Base-by-base conservation (phyloP, 2,797 vertebrate genomes). In the Mallotus villosus region DNA sequence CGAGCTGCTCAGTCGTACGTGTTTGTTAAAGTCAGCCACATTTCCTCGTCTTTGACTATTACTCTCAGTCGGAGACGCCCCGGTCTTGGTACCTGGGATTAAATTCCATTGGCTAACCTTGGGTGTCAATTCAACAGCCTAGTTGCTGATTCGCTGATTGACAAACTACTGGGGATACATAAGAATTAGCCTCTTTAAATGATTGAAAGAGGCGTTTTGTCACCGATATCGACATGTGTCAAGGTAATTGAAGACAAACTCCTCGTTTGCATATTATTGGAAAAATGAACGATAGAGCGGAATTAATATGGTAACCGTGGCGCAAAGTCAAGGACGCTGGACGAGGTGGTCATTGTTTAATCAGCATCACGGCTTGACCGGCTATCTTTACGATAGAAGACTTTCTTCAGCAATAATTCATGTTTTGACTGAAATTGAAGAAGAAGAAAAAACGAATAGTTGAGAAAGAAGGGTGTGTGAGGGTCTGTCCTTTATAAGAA, bases 21-120 rank as follows among this genome's bases (percentile, higher is more conserved):
- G 24, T 29, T 21, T 55, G 46, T 55, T 21, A 53, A 25, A 53
- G 46, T 62, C 62, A 41, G 27, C 53, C 24, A 9, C 60, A 41
- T 22, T 22, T 63, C 27, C 21, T 32, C 17, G 27, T 29, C n/a
- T 55, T 69, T 21, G 65, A 17, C 29, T 53, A 19, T 58, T 21
- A 22, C 12, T 61, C 51, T 67, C 34, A 17, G 37, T 24, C 46
- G 5, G 8, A 66, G 64, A 67, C 64, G 49, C 27, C 49, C 49
- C 49, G 53, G 46, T 17, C 25, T 32, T 19, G 66, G 17, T 21
- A 11, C 49, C 66, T 9, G 46, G 19, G 24, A 67, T 68, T 57
- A 19, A 55, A 68, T 68, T 57, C 27, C 49, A 29, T 68, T 34
- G 51, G 51, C 25, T 68, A 68, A 68, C 49, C 66, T 68, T 49